These are phyloP conservation scores for Myotis vivesi DNA, from an alignment of 2,797 vertebrate species.

Conservation along the genomic window DNA sequence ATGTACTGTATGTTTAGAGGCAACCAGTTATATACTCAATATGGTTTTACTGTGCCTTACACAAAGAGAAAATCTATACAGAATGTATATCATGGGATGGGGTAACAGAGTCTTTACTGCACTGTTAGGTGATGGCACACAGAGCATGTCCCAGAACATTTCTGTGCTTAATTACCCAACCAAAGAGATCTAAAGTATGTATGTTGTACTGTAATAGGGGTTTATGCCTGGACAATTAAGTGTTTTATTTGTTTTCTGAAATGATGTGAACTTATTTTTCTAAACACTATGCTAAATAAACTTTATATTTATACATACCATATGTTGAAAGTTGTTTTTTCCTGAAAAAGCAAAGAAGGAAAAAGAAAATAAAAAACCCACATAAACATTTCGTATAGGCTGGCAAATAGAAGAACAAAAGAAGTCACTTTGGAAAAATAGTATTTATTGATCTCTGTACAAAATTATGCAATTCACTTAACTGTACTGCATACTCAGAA, in stretches of 20 bases:
- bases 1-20: constrained; percentile 85
- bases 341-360: not conserved
- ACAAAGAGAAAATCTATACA: constrained; percentile 77
- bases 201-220: constrained; percentile 90
- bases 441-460: not conserved
- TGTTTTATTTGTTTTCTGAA: constrained; percentile 97
- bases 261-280: constrained; percentile 99
- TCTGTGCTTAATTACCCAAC: constrained; percentile 92
- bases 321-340: constrained; percentile 55
- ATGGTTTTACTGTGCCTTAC: constrained; percentile 91
- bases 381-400: not conserved
- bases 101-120: constrained; percentile 83
- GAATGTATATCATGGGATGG: constrained; percentile 84
- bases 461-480: constrained; percentile 33
- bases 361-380: not conserved
- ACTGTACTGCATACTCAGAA: not conserved
- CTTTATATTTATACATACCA: constrained; percentile 98
- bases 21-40: constrained; percentile 78
- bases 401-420: not conserved
- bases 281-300: constrained; percentile 99
- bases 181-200: constrained; percentile 91
- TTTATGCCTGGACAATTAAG: constrained; percentile 94
- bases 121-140: constrained; percentile 85
- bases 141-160: constrained; percentile 87
- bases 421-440: constrained; percentile 5